Conservation (phyloP, 35 echinoderm and acorn worm species). For the Lytechinus variegatus region DNA sequence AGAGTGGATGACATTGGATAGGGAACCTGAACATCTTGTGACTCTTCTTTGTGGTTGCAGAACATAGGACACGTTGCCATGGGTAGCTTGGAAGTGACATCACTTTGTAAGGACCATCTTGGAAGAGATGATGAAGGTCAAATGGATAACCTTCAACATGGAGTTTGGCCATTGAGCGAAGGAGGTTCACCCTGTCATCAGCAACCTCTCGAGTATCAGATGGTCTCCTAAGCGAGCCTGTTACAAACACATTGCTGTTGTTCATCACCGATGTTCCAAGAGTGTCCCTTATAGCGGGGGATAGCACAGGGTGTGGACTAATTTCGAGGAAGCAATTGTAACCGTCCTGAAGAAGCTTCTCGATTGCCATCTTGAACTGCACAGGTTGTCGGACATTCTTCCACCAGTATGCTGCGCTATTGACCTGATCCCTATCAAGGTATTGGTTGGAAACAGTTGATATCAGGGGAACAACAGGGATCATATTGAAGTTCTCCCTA, state of each 20-base stretch:
- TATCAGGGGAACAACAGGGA: conserved; percentile 84
- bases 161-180: conserved; percentile 83
- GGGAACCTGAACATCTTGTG: conserved; percentile 87
- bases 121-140: conserved; percentile 77
- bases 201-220: conserved; percentile 81
- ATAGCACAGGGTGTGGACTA: conserved; percentile 86
- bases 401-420: conserved; percentile 90
- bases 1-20: conserved; percentile 76
- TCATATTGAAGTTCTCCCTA: conserved; percentile 50
- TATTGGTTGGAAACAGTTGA: conserved; percentile 88
- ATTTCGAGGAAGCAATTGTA: conserved; percentile 92
- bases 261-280: conserved; percentile 65
- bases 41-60: conserved; percentile 70
- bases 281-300: conserved; percentile 79
- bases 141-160: conserved; percentile 93
- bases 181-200: conserved; percentile 85
- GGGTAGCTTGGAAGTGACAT: conserved; percentile 90
- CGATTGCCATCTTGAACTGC: conserved; percentile 74
- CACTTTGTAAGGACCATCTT: conserved; percentile 74
- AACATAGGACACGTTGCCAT: conserved; percentile 92
- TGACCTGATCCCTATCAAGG: conserved; percentile 71
- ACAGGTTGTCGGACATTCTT: conserved; percentile 89
- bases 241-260: conserved; percentile 67
- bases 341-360: conserved; percentile 81
- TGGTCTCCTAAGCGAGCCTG: conserved; percentile 82